phyloP scores from a whole-genome alignment of 2,113 vertebrate species.

The Platanista minor region DNA sequence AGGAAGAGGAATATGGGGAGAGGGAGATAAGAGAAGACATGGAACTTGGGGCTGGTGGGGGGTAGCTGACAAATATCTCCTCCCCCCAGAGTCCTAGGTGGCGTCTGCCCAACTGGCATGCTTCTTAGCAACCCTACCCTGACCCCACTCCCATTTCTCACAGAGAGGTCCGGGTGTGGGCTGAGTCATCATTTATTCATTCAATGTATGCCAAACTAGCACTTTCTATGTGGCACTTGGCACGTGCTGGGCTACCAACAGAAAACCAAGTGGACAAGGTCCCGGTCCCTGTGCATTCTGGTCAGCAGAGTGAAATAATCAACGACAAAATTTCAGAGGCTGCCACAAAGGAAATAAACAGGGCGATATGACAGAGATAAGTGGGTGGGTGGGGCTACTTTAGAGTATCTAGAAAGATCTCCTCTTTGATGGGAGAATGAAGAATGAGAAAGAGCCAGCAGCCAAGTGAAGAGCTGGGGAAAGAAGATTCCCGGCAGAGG shows the following conservation, averaged over 20 bases:
- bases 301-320: not conserved
- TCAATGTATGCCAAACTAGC: not conserved
- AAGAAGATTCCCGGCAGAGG: not conserved
- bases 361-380: not conserved
- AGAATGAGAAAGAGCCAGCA: not conserved
- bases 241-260: not conserved
- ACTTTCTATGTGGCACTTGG: not conserved
- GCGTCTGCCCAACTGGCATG: not conserved
- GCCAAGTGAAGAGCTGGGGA: not conserved
- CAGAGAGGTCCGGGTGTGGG: not conserved
- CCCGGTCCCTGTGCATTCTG: not conserved
- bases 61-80: not conserved
- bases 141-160: not conserved
- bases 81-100: not conserved
- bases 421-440: not conserved
- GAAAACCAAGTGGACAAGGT: not conserved
- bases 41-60: not conserved
- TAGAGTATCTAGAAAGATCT: not conserved
- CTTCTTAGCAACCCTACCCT: not conserved
- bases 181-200: not conserved
- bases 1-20: not conserved
- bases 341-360: not conserved
- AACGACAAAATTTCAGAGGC: not conserved
- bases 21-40: not conserved
- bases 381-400: not conserved